Percentiles rank a stretch among this genome's conserved stretches.
Conservation (phyloP, 2,888 invertebrate genomes). For the Meloe dianella region DNA sequence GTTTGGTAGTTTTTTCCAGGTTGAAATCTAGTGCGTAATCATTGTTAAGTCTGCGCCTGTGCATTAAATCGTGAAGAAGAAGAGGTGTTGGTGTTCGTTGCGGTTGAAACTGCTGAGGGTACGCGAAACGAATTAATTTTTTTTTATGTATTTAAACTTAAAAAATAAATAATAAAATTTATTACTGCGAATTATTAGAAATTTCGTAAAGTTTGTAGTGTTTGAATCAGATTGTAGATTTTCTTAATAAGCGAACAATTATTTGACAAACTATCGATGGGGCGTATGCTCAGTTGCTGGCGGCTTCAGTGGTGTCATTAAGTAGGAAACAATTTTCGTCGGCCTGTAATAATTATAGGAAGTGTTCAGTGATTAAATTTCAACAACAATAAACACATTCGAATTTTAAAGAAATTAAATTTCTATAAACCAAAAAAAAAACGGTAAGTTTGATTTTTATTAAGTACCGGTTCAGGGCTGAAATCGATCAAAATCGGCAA, state of each 20-base stretch:
- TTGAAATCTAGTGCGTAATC: conserved; percentile 20
- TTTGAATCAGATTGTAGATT: neutral
- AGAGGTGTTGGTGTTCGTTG: conserved; percentile 36
- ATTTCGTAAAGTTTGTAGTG: conserved; percentile 21
- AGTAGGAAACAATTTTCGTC: conserved; percentile 24
- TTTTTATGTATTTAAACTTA: conserved; percentile 16
- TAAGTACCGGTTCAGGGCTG: neutral
- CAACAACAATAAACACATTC: neutral
- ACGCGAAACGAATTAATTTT: conserved; percentile 49
- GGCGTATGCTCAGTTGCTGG: conserved; percentile 51
- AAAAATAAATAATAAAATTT: neutral
- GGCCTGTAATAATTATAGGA: conserved; percentile 11
- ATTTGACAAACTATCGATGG: conserved; percentile 46
- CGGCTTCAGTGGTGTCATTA: conserved; percentile 42
- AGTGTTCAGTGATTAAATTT: conserved; percentile 11
- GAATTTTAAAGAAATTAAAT: conserved; percentile 2
- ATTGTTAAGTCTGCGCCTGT: conserved; percentile 19
- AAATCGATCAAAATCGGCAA: neutral
- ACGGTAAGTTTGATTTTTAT: neutral
- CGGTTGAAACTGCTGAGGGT: conserved; percentile 51
- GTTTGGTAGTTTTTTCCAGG: neutral
- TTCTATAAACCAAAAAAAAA: too few relatives aligned
- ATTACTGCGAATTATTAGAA: neutral
- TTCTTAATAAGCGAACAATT: conserved; percentile 7
- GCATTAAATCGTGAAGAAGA: conserved; percentile 22